A percentile compares a stretch with the other conserved stretches of the same genome.
phyloP scores from a whole-genome alignment of 2,797 vertebrate species.

The Labeo calbasu region DNA sequence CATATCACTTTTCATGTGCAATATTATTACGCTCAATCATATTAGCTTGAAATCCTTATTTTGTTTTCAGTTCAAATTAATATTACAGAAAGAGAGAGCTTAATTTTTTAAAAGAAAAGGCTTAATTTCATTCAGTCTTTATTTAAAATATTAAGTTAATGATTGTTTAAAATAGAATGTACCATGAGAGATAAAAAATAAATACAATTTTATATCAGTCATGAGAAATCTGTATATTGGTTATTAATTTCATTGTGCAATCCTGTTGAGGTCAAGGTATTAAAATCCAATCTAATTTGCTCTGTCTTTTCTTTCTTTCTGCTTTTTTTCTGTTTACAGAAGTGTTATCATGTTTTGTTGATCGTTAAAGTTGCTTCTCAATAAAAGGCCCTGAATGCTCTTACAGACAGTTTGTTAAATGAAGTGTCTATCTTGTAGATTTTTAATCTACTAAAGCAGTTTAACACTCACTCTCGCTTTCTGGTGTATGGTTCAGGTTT shows the following conservation, averaged over 20 bases:
- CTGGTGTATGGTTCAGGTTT: background rate
- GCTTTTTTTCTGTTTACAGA: conserved; percentile 49
- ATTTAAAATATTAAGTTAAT: conserved; percentile 82
- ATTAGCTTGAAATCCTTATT: conserved; percentile 74
- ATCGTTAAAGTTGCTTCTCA: conserved; percentile 51
- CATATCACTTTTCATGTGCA: conserved; percentile 79
- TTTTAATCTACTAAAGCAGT: conserved; percentile 19
- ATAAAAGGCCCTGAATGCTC: conserved; percentile 60
- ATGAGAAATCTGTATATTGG: conserved; percentile 81
- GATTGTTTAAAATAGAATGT: conserved; percentile 85
- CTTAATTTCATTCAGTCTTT: conserved; percentile 77
- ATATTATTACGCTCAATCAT: conserved; percentile 78
- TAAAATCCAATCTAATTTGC: conserved; percentile 70
- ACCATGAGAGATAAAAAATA: conserved; percentile 83
- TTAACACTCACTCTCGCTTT: background rate
- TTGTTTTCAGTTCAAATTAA: conserved; percentile 77
- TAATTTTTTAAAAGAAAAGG: conserved; percentile 62
- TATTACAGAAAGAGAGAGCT: conserved; percentile 70
- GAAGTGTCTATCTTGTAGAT: conserved; percentile 4
- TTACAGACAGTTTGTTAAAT: conserved; percentile 39
- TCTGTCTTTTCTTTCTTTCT: conserved; percentile 69
- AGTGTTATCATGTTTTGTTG: conserved; percentile 49
- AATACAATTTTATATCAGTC: conserved; percentile 82
- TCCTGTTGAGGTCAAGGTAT: conserved; percentile 79
- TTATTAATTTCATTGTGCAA: conserved; percentile 79